Base-by-base conservation (phyloP, 2,797 vertebrate genomes). In the Falco biarmicus region DNA sequence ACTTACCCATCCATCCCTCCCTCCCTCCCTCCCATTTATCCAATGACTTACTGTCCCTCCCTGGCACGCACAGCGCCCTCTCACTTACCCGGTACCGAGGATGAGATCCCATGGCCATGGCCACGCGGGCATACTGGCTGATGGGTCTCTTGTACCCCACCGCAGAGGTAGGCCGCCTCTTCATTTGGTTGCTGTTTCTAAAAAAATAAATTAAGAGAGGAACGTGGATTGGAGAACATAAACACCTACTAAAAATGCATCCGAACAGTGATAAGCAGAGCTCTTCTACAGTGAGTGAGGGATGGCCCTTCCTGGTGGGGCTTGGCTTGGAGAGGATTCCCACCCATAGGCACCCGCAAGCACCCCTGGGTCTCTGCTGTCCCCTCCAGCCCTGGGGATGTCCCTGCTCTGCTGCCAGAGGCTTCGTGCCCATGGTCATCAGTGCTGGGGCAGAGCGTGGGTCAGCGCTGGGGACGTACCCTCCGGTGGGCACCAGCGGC, bases 121-220 rank as follows among this genome's bases (percentile, higher is more conserved):
- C 99, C 96, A 99, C 98, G 60, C 99, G 98, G 83, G 99, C 99
- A 43, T 99, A 99, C 32, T 99, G 99, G 98, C 99, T 99, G 97
- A 99, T 99, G 57, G 99, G 99, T 77, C 99, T 98, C 98, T 99
- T 99, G 98, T 99, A 99, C 84, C 99, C 99, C 87, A 99, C 99
- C 4, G 99, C 99, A 1, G 99, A 99, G 8, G 98, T 98, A 7
- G 99, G 99, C 59, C 99, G 98, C 95, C 98, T 98, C 98, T 98
- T 99, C 98, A 99, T 98, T 87, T 98, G 98, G 96, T 97, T 98
- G 89, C 98, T 98, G 89, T 71, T 98, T 75, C 98, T 99, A 65
- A 41, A 47, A 47, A 63, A 54, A 94, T 22, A 91, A 54, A 45
- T 15, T 3, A 13, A 59, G 69, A 75, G 39, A 51, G 34, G 20